A percentile compares a stretch with the other conserved stretches of the same genome.
Evolutionary conservation across 92 coral and sea anemone species (phyloP).

Genomic region (Palythoa caribaeorum): DNA sequence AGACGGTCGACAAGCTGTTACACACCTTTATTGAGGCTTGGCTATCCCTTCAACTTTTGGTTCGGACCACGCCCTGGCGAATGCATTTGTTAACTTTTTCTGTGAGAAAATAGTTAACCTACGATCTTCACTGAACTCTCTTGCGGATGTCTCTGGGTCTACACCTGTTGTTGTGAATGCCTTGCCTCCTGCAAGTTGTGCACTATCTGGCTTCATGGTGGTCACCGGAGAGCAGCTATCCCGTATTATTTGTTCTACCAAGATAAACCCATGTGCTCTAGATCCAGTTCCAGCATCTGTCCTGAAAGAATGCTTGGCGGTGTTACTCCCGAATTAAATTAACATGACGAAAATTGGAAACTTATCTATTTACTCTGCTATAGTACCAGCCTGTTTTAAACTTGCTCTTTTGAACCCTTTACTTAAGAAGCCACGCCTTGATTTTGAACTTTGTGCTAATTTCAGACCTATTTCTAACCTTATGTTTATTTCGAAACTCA

Average conservation of each 20-base stretch:
- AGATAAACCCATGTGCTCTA: constrained; percentile 11
- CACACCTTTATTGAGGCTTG: no score
- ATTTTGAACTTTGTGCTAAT: constrained; percentile 17
- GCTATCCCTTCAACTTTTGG: constrained; percentile 29
- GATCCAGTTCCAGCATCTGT: not conserved
- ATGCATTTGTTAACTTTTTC: constrained; percentile 47
- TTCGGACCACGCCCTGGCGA: constrained; percentile 47
- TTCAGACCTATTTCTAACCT: constrained; percentile 10
- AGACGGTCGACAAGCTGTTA: no score
- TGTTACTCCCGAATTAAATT: not conserved
- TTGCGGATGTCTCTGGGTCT: constrained; percentile 17
- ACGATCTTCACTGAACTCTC: constrained; percentile 9
- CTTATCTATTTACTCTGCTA: constrained; percentile 33
- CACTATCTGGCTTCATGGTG: constrained; percentile 33
- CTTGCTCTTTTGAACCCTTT: constrained; percentile 41
- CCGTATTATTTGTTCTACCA: constrained; percentile 37
- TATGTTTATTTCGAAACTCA: constrained; percentile 44
- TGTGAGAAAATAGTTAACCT: constrained; percentile 53
- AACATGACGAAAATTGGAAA: constrained; percentile 31
- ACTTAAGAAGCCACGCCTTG: constrained; percentile 38
- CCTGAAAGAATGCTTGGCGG: constrained; percentile 32
- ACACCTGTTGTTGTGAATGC: constrained; percentile 41
- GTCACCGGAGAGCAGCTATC: constrained; percentile 51
- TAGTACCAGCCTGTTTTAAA: constrained; percentile 47
- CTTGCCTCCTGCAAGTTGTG: constrained; percentile 50